phyloP scores from a whole-genome alignment of 2,113 vertebrate genomes.

The Vanacampus margaritifer region DNA sequence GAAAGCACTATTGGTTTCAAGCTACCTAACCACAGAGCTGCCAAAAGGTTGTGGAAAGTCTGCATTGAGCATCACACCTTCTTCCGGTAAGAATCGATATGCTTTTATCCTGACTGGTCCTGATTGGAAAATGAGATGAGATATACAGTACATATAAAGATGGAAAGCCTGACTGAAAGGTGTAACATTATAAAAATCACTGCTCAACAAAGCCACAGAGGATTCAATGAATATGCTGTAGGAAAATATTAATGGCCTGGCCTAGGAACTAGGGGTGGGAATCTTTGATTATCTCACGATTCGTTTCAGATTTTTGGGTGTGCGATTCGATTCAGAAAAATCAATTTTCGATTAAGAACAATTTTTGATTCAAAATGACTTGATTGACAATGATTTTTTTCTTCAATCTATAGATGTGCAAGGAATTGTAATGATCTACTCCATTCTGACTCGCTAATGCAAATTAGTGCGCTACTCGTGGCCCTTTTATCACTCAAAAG shows the following conservation, averaged over 20 bases:
- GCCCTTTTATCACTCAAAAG: no score
- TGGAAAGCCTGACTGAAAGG: not conserved
- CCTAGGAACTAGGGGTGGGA: no score
- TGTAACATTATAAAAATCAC: not conserved
- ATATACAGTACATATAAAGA: not conserved
- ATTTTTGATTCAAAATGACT: no score
- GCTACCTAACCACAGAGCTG: slow-evolving; percentile 94
- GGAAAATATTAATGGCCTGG: not conserved
- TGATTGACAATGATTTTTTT: no score
- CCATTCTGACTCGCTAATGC: no score
- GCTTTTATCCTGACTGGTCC: not conserved
- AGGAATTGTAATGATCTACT: no score
- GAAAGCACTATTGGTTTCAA: slow-evolving; percentile 99
- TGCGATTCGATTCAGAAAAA: no score
- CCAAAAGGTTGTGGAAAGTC: slow-evolving; percentile 98
- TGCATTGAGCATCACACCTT: slow-evolving; percentile 99
- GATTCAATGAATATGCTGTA: not conserved
- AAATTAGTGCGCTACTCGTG: no score
- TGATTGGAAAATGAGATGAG: not conserved
- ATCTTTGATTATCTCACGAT: no score
- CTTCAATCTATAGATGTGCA: no score
- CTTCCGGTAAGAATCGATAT: slow-evolving; percentile 82
- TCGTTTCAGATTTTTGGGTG: no score
- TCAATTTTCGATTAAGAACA: no score
- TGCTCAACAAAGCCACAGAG: not conserved